Evolutionary conservation across 2,797 vertebrate species (phyloP).

Genomic region (Eleutherodactylus coqui): DNA sequence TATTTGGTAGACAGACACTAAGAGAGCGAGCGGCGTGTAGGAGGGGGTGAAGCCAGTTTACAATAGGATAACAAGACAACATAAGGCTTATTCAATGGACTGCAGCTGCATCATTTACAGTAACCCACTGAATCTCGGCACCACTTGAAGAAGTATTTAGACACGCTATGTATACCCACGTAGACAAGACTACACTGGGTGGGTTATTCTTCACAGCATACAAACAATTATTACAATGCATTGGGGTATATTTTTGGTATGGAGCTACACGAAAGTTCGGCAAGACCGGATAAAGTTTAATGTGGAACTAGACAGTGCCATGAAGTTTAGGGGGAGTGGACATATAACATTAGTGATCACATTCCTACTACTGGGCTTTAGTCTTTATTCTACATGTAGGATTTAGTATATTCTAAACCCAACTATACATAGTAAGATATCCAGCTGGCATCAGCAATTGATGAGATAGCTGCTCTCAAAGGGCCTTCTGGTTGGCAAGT

Average conservation of each 20-base stretch:
- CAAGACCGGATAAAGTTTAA: background rate
- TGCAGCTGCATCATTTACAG: constrained; percentile 50
- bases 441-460: too few species aligned
- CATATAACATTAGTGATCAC: too few species aligned
- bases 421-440: too few species aligned
- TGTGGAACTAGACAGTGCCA: too few species aligned
- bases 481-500: too few species aligned
- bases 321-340: too few species aligned
- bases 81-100: constrained; percentile 52
- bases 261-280: too few species aligned
- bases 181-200: background rate
- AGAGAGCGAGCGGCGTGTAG: constrained; percentile 30
- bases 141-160: constrained; percentile 18
- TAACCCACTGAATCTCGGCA: constrained; percentile 34
- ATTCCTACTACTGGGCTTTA: too few species aligned
- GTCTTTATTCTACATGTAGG: too few species aligned
- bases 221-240: background rate
- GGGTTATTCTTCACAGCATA: background rate
- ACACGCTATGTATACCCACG: constrained; percentile 30
- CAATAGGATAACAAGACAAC: constrained; percentile 53
- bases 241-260: background rate
- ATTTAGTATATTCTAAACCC: too few species aligned
- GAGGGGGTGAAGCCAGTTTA: constrained; percentile 55
- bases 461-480: too few species aligned
- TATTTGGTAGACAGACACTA: constrained; percentile 44